Evolutionary conservation across 2,888 invertebrate species (phyloP).

Genomic region (Acanthosoma haemorrhoidale): DNA sequence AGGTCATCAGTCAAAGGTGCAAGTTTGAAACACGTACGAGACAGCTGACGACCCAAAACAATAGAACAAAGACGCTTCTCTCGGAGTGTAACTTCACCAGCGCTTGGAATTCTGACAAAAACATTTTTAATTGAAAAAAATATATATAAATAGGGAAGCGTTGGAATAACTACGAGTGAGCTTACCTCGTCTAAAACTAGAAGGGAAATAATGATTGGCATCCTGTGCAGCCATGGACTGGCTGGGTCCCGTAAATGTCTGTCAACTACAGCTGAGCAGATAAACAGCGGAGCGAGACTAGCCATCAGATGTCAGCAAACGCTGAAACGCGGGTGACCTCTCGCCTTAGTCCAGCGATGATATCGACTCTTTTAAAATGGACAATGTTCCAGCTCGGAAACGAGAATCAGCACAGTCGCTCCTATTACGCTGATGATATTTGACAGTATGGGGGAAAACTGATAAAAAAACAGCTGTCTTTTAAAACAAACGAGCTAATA

Average conservation of each 20-base stretch:
- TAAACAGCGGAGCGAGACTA: slow-evolving; percentile 21
- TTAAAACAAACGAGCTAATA: no score
- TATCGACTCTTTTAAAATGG: neutral
- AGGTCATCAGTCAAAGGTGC: slow-evolving; percentile 30
- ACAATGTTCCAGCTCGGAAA: neutral
- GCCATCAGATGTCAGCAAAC: no score
- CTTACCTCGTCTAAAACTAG: slow-evolving; percentile 26
- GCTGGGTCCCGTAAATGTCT: slow-evolving; percentile 17
- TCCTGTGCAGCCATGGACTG: neutral
- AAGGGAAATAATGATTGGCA: neutral
- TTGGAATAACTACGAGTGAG: neutral
- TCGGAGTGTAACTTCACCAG: no score
- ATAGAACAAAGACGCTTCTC: slow-evolving; percentile 28
- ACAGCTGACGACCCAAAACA: slow-evolving; percentile 39
- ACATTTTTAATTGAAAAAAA: no score
- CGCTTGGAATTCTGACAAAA: no score
- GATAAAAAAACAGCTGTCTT: no score
- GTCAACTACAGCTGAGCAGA: slow-evolving; percentile 30
- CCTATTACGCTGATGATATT: no score
- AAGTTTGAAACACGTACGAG: slow-evolving; percentile 31
- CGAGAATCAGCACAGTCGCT: no score
- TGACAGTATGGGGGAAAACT: no score
- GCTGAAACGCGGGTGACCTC: no score
- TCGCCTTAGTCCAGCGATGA: neutral
- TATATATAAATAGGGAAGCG: no score